Base-by-base conservation (phyloP, 2,888 invertebrate species). In the Apodemia mormo region DNA sequence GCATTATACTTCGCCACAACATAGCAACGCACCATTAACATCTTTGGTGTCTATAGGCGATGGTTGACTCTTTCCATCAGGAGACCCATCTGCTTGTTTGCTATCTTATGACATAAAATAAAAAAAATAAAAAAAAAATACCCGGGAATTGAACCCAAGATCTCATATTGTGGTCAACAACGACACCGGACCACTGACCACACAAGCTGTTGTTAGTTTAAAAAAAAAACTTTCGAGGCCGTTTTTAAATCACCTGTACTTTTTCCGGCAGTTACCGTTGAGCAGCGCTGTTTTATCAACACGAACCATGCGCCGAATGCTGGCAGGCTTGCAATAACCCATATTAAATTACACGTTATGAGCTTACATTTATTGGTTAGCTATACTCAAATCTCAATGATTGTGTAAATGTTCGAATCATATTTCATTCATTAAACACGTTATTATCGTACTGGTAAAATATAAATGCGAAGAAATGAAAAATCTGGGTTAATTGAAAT, bases 251-350 rank as follows among this genome's bases (percentile, higher is more conserved):
- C 54, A 22, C 10, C n/a, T 29, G 2, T 30, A n/a, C 29, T 68
- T 58, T 43, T 58, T 58, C 54, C 61, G 33, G 58, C 22, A 22
- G 40, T 6, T 2, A 43, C 29, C 43, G 40, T 54, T 72, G 72
- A 70, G 74, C 45, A 45, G 12, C 75, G 79, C 82, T 81, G 84
- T 80, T 83, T 83, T 80, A 83, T 85, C 83, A 84, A 81, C 77
- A 79, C 79, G 82, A 83, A 79, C 81, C 81, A 82, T 79, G 80
- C 81, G 76, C 80, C 78, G 78, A 82, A 79, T 82, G 82, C 80
- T 83, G 82, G 82, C 83, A 82, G 79, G 79, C 81, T 79, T 74
- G 79, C 79, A 76, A 74, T 76, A 74, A 72, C 77, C 79, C 76
- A 72, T 81, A 83, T 85, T 83, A 79, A 84, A 83, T 83, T 82